These are phyloP conservation scores for Andinoacara biseriatus DNA, from an alignment of 2,113 vertebrate genomes.

Conservation along the genomic window DNA sequence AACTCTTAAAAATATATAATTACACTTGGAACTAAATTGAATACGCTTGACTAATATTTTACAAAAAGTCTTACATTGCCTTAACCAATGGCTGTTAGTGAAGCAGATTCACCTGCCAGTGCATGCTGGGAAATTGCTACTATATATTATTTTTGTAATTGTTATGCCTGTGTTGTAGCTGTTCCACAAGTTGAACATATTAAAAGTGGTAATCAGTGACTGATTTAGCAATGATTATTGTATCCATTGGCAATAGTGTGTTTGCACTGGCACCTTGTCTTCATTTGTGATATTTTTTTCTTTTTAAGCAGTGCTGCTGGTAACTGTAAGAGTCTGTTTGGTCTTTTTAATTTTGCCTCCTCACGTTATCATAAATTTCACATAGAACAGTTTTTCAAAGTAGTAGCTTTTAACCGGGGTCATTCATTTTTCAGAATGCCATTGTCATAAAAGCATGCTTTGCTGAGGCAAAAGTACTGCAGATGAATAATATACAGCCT, in stretches of 20 bases:
- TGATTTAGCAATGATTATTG: constrained; percentile 59
- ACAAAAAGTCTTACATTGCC: background rate
- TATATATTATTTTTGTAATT: constrained; percentile 31
- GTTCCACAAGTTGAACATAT: constrained; percentile 47
- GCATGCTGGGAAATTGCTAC: constrained; percentile 13
- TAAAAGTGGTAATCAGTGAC: constrained; percentile 46
- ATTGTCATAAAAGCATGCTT: constrained; percentile 66
- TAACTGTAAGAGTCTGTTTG: constrained; percentile 60
- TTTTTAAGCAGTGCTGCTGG: constrained; percentile 52
- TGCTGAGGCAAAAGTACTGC: constrained; percentile 57
- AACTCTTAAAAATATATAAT: background rate
- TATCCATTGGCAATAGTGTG: constrained; percentile 57
- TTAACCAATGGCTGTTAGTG: background rate
- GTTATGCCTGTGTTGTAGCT: constrained; percentile 15
- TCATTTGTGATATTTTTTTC: constrained; percentile 65
- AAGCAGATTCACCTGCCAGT: constrained; percentile 4
- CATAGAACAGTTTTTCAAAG: constrained; percentile 62
- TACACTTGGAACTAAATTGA: background rate
- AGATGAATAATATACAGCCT: constrained; percentile 68
- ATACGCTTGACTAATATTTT: background rate
- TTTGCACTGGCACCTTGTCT: constrained; percentile 56
- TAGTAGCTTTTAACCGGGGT: constrained; percentile 65
- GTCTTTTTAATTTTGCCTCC: constrained; percentile 65
- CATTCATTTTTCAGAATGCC: constrained; percentile 72
- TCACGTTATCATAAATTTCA: constrained; percentile 70